Base-by-base conservation (phyloP, 1,140 invertebrate genomes). In the Lerema accius region DNA sequence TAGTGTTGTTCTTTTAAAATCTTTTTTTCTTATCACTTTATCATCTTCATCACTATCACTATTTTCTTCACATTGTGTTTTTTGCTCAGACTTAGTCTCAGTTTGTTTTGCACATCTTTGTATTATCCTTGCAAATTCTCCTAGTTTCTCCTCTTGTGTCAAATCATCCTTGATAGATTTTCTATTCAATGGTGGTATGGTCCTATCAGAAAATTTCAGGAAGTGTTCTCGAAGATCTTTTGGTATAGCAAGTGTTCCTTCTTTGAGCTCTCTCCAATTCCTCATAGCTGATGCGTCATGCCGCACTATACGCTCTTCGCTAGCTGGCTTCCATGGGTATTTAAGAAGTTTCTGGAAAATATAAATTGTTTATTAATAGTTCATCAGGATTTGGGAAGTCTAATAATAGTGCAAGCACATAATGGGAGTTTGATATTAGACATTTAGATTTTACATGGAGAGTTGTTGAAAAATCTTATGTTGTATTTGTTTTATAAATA, bases 241-340 rank as follows among this genome's bases (percentile, higher is more conserved):
- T 26, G 86, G 86, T 45, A 95, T 74, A 32, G 80, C 60, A 23
- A 94, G 65, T 68, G 92, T 77, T 1, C 92, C 93, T 17, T 91
- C 76, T 68, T 91, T 92, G 4, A 94, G 91, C 63, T 92, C 82
- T 43, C 92, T 82, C 95, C 95, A 96, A 80, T 96, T 96, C 63
- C 91, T 83, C 69, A 93, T 87, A 0, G 94, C 95, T 4, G 84
- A 87, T 58, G 88, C 82, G 75, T 96, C 95, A 76, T 96, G 95
- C 6, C 92, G 82, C 13, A 91, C 73, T 37, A 95, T 93, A 45
- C 89, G 86, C 39, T 93, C 69, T 7, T 90, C 76, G 23, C 83
- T 92, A 37, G 90, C 86, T 68, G 94, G 93, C 16, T 86, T 82
- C 94, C 94, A 96, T 23, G 93, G 92, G 11, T 92, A 78, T 69